phyloP scores from a whole-genome alignment of 2,113 vertebrate species.

The Anolis carolinensis region DNA sequence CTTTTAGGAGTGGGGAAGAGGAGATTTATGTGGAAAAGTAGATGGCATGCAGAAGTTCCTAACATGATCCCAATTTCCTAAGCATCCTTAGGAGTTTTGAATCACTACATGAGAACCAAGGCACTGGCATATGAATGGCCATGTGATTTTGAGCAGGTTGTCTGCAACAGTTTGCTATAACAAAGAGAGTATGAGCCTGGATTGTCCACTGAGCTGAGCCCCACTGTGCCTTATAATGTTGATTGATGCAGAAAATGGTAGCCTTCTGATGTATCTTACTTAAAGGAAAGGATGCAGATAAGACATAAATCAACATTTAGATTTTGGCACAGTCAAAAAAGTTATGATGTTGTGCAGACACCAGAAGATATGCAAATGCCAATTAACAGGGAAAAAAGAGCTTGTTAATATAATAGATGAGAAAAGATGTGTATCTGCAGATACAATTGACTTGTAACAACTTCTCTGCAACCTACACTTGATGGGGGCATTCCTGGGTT shows the following conservation, averaged over 20 bases:
- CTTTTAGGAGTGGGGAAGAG: background rate
- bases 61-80: no score
- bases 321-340: background rate
- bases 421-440: slow-evolving; percentile 30
- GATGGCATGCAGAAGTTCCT: background rate
- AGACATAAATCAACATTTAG: background rate
- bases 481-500: slow-evolving; percentile 50
- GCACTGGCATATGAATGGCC: background rate
- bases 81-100: background rate
- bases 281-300: background rate
- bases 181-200: background rate
- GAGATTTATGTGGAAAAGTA: background rate
- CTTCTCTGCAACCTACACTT: slow-evolving; percentile 44
- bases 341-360: background rate
- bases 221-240: background rate
- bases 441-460: slow-evolving; percentile 39
- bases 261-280: background rate
- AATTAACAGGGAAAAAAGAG: slow-evolving; percentile 42
- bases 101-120: background rate
- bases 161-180: background rate
- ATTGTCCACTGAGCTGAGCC: background rate
- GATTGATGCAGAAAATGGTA: background rate
- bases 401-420: slow-evolving; percentile 46
- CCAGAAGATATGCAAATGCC: slow-evolving; percentile 31
- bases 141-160: background rate